A percentile compares a stretch with the other conserved stretches of the same genome.
These are phyloP conservation scores for Nycticebus coucang DNA, from an alignment of 2,113 vertebrate species.

Conservation along the genomic window DNA sequence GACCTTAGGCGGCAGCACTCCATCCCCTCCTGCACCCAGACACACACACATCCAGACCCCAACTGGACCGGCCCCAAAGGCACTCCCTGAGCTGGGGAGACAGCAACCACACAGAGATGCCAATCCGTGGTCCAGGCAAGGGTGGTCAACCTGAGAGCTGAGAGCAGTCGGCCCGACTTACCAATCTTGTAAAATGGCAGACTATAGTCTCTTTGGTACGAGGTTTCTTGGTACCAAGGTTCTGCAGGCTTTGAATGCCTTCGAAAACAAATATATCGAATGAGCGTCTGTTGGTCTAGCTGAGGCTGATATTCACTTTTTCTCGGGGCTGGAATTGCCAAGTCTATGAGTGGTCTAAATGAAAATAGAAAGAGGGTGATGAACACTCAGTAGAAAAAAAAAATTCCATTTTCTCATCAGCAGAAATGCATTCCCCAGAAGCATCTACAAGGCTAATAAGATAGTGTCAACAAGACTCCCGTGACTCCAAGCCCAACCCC, in stretches of 20 bases:
- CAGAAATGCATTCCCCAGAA: background rate
- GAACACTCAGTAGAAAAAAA: background rate
- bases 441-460: background rate
- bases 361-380: constrained; percentile 64
- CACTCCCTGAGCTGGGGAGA: background rate
- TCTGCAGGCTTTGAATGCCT: background rate
- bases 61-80: background rate
- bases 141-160: background rate
- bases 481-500: background rate
- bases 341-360: constrained; percentile 75
- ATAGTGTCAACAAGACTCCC: background rate
- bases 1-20: fast-evolving
- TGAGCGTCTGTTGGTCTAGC: constrained; percentile 75
- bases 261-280: constrained; percentile 59
- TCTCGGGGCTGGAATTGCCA: constrained; percentile 36
- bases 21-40: background rate
- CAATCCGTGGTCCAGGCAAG: background rate
- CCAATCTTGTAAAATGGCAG: constrained; percentile 55
- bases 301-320: constrained; percentile 56
- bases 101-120: fast-evolving
- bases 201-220: constrained; percentile 69
- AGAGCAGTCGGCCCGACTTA: background rate
- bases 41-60: no score
- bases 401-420: background rate
- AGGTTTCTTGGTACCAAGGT: constrained; percentile 61